phyloP scores from a whole-genome alignment of 2,113 vertebrate genomes.

The Hiodon alosoides region DNA sequence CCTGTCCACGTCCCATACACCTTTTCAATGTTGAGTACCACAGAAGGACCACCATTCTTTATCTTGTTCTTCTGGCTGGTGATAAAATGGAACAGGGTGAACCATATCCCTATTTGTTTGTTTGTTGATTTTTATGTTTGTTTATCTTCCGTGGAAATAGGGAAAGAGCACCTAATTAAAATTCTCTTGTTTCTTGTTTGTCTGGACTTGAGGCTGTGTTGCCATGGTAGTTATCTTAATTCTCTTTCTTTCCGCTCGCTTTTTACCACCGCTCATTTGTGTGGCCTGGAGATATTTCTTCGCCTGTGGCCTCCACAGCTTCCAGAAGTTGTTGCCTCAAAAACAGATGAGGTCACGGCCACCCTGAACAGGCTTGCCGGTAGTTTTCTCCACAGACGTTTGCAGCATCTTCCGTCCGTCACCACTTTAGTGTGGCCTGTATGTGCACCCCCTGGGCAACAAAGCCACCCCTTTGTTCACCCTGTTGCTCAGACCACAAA shows the following conservation, averaged over 20 bases:
- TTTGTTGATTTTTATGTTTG: not conserved
- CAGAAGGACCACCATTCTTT: not conserved
- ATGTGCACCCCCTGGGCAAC: too few species aligned
- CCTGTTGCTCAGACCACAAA: too few species aligned
- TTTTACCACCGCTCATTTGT: slow-evolving; percentile 33
- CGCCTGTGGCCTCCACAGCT: slow-evolving; percentile 29
- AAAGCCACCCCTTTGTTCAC: too few species aligned
- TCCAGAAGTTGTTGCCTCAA: slow-evolving; percentile 23
- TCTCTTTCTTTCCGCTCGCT: slow-evolving; percentile 41
- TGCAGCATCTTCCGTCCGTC: too few species aligned
- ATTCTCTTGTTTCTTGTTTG: slow-evolving; percentile 44
- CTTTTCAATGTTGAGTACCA: not conserved
- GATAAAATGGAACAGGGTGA: not conserved
- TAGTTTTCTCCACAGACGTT: too few species aligned
- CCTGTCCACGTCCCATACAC: slow-evolving; percentile 7
- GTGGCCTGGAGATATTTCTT: slow-evolving; percentile 47
- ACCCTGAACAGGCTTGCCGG: too few species aligned
- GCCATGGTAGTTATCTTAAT: slow-evolving; percentile 50
- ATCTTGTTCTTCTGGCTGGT: not conserved
- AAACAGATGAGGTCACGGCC: slow-evolving; percentile 14
- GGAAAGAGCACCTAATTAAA: slow-evolving; percentile 43
- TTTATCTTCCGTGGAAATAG: not conserved
- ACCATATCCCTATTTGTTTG: slow-evolving; percentile 12
- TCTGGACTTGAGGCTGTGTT: slow-evolving; percentile 30
- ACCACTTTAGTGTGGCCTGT: too few species aligned